Evolutionary conservation across 2,888 invertebrate species (phyloP), one percentile per base, ranked within the genome.

Genomic region (Andrena chrysosceles): DNA sequence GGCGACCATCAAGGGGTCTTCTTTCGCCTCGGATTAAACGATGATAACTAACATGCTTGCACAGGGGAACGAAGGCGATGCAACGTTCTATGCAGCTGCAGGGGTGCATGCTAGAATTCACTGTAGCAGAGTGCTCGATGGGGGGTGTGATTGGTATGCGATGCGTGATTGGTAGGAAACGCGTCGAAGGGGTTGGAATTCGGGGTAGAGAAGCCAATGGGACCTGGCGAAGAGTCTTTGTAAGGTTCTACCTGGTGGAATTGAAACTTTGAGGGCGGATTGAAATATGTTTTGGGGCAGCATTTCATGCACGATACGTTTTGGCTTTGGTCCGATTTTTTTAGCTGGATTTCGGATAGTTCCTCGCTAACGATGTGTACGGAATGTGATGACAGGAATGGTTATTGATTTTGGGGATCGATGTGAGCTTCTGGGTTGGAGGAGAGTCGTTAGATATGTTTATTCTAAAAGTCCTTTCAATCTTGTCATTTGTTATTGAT

Each of bases 31-130:
- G 4, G 33, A 33, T 71, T 70, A 66, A 75, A 75, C 79, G 59
- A 69, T 49, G 42, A 66, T 72, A 77, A 77, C 42, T 23, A 23
- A 20, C 54, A 54, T n/a, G 56, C 20, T 10, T 56, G 48, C 42
- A 78, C 26, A 13, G 26, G 29, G 8, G 1, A 6, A 5, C 10
- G 62, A 23, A 5, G 42, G 3, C 16, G 71, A 52, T 16, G 16
- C 20, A 5, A 8, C 29, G 16, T 48, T 20, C 2, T 20, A 8
- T 54, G 31, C 48, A 23, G 42, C 59, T 13, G 29, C 29, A 42
- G 29, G 16, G 56, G n/a, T 33, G n/a, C 6, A 62, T 20, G 16
- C 8, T 13, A n/a, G 33, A 2, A 23, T 59, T 5, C 16, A n/a
- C 8, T 8, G 42, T 20, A 20, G 8, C 16, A 59, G 70, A 48